Conservation (phyloP, 2,113 vertebrate species). For the Propithecus coquereli region DNA sequence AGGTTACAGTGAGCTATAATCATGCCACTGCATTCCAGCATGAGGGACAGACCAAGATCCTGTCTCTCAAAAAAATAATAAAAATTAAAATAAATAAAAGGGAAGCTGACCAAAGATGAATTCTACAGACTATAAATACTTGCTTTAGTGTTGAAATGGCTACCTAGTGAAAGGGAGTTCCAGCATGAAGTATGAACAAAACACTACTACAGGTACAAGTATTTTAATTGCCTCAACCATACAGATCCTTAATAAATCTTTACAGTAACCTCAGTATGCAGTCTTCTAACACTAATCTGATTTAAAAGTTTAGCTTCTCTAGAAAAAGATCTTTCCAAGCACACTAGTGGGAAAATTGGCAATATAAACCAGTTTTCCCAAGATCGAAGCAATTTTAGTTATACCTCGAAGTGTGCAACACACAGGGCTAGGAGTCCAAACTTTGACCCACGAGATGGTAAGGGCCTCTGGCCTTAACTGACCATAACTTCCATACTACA, state of each 20-base stretch:
- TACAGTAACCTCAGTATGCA: background rate
- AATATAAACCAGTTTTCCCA: background rate
- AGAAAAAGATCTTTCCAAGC: background rate
- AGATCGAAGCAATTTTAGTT: background rate
- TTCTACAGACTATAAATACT: background rate
- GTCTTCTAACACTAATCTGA: background rate
- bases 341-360: background rate
- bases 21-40: too few species aligned
- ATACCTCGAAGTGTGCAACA: background rate
- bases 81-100: background rate
- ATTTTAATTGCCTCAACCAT: background rate
- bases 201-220: background rate
- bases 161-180: background rate
- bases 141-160: background rate
- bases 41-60: too few species aligned
- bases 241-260: background rate
- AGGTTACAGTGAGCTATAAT: too few species aligned
- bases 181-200: background rate
- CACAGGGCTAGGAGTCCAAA: background rate
- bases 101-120: background rate
- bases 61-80: too few species aligned
- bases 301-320: constrained; percentile 3
- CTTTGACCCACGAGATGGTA: background rate
- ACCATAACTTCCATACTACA: background rate
- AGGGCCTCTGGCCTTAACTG: background rate